phyloP scores from a whole-genome alignment of 23 tunicate genomes.

The Trididemnum clinides region DNA sequence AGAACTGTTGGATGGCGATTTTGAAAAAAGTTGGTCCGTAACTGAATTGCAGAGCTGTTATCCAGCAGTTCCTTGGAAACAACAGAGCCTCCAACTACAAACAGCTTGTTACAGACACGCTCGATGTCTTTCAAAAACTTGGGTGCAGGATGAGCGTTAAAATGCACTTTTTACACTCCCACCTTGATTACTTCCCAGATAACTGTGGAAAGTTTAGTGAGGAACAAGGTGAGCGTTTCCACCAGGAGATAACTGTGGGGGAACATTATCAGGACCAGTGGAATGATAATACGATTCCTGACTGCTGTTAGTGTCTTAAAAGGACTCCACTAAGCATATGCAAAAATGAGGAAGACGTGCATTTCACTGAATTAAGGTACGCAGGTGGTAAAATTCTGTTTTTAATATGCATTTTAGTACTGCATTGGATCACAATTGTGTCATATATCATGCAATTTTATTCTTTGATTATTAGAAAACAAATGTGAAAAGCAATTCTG shows the following conservation, averaged over 20 bases:
- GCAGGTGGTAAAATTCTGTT: background rate
- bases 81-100: slow-evolving; percentile 5
- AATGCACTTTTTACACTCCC: slow-evolving; percentile 47
- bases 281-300: slow-evolving; percentile 37
- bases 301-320: slow-evolving; percentile 37
- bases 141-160: slow-evolving; percentile 20
- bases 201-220: slow-evolving; percentile 38
- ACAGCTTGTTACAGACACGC: slow-evolving; percentile 31
- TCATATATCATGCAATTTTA: background rate
- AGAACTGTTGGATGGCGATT: slow-evolving; percentile 16
- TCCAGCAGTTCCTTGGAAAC: slow-evolving; percentile 15
- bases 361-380: slow-evolving; percentile 1
- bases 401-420: background rate
- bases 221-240: slow-evolving; percentile 40
- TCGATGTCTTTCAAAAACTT: slow-evolving; percentile 21
- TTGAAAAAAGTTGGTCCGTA: slow-evolving; percentile 13
- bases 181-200: slow-evolving; percentile 11
- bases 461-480: background rate
- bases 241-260: slow-evolving; percentile 43
- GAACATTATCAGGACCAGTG: slow-evolving; percentile 36
- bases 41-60: slow-evolving; percentile 20
- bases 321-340: slow-evolving; percentile 23
- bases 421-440: background rate
- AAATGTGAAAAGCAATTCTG: background rate
- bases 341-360: slow-evolving; percentile 24